Percentiles rank a stretch among this genome's conserved stretches.
Evolutionary conservation across 1,140 invertebrate species (phyloP).

Genomic region (Drosophila melanica): DNA sequence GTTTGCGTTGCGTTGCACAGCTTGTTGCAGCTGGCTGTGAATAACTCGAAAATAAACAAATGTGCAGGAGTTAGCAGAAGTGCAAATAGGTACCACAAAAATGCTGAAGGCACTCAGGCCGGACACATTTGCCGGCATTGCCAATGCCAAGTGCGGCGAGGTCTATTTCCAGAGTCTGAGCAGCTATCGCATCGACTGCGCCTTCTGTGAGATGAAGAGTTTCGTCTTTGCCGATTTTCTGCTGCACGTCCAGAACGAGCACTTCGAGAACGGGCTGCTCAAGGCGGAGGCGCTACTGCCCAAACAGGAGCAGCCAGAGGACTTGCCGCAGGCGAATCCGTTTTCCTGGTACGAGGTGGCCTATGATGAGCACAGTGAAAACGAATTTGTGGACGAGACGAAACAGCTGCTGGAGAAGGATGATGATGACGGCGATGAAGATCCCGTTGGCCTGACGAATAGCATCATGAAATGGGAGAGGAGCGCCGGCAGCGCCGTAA

Average conservation of each 20-base stretch:
- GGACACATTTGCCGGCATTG: conserved; percentile 63
- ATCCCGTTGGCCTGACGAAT: conserved; percentile 26
- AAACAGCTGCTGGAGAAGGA: conserved; percentile 8
- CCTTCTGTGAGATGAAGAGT: conserved; percentile 72
- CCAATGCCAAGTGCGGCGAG: conserved; percentile 77
- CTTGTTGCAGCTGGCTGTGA: conserved; percentile 7
- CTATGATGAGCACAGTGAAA: conserved; percentile 30
- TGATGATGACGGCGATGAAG: conserved; percentile 2
- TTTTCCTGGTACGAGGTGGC: conserved; percentile 61
- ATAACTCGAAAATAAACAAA: conserved; percentile 32
- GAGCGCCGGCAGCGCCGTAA: background rate
- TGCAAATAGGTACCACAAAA: conserved; percentile 13
- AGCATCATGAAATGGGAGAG: conserved; percentile 62
- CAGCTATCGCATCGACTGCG: conserved; percentile 71
- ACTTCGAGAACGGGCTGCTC: conserved; percentile 67
- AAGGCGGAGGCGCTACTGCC: conserved; percentile 50
- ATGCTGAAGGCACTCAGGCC: conserved; percentile 68
- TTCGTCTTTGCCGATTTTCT: conserved; percentile 73
- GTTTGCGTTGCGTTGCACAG: conserved; percentile 46
- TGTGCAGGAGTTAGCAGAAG: conserved; percentile 41
- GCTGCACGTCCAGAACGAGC: conserved; percentile 68
- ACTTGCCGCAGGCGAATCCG: conserved; percentile 28
- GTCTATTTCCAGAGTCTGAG: conserved; percentile 71
- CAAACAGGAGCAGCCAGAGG: conserved; percentile 43
- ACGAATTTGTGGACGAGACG: conserved; percentile 17